Base-by-base conservation (phyloP, 2,113 vertebrate species). In the Xiphophorus couchianus region DNA sequence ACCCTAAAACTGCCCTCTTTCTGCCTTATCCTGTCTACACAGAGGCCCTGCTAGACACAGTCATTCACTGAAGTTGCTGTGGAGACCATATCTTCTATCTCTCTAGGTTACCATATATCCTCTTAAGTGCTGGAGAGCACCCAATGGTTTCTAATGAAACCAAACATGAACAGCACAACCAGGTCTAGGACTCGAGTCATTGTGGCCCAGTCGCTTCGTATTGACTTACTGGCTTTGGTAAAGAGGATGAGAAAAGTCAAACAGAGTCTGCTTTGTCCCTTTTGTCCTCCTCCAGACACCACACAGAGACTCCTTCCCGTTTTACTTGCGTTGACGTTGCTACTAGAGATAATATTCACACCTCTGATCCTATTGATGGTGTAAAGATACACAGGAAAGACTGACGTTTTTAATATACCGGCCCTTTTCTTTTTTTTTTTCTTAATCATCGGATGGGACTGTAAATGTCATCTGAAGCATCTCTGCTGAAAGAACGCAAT, bases 201-300 rank as follows among this genome's bases (percentile, higher is more conserved):
- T 80, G 84, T 88, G 79, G 71, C 60, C 66, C 74, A 66, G 75
- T 75, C 76, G 30, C 71, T 81, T 83, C 69, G 66, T 92, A 82
- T 93, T 91, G 90, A 91, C 90, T 86, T n/a, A 75, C 67, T 29
- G 77, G 69, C 78, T 80, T 66, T 71, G 88, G 88, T 62, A 91
- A 90, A 91, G 88, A 90, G 84, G 88, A 86, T 89, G 77, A 86
- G 85, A 74, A 74, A 85, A 84, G 84, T 81, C 80, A 90, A 92
- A 89, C 80, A 90, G 82, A 71, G 83, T 17, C 30, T 66, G 51
- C 80, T 88, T 90, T 90, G 84, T 92, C 42, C 78, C 73, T 74
- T 88, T 91, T 90, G 83, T 90, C 81, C 66, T 2, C 22, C 28
- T 33, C 58, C 83, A 86, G 86, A 83, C 85, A 74, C 82, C 82